phyloP scores from a whole-genome alignment of 2,113 vertebrate genomes.

The Cyanoderma ruficeps region DNA sequence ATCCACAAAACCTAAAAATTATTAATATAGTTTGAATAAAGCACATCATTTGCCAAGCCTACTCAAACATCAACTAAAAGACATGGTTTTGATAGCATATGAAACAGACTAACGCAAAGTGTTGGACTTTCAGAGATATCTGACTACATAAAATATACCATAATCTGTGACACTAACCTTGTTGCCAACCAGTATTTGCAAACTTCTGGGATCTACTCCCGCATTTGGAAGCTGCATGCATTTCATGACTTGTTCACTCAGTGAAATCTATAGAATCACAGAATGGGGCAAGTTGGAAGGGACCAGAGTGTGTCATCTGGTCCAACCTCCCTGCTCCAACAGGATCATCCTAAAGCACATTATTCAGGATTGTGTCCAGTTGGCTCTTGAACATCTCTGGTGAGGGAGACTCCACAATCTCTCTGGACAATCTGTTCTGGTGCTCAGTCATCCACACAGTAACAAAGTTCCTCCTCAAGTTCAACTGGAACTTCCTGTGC shows the following conservation, averaged over 20 bases:
- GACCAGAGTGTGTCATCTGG: not conserved
- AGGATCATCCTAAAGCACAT: not conserved
- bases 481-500: not conserved
- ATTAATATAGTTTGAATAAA: not conserved
- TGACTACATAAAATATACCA: not conserved
- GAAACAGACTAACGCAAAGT: not conserved
- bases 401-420: not conserved
- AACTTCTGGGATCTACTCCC: not conserved
- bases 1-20: not conserved
- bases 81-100: not conserved
- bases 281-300: not conserved
- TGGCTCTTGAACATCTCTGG: not conserved
- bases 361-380: not conserved
- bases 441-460: not conserved
- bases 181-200: not conserved
- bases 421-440: not conserved
- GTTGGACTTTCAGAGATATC: not conserved
- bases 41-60: not conserved
- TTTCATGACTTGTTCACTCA: not conserved
- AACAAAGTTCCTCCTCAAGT: not conserved
- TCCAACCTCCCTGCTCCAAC: not conserved
- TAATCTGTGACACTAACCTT: not conserved
- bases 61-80: not conserved
- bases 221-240: not conserved
- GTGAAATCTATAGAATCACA: not conserved